Percentiles rank a stretch among this genome's conserved stretches.
These are phyloP conservation scores for Parapsyche elsis DNA, from an alignment of 1,140 invertebrate species.

Conservation along the genomic window DNA sequence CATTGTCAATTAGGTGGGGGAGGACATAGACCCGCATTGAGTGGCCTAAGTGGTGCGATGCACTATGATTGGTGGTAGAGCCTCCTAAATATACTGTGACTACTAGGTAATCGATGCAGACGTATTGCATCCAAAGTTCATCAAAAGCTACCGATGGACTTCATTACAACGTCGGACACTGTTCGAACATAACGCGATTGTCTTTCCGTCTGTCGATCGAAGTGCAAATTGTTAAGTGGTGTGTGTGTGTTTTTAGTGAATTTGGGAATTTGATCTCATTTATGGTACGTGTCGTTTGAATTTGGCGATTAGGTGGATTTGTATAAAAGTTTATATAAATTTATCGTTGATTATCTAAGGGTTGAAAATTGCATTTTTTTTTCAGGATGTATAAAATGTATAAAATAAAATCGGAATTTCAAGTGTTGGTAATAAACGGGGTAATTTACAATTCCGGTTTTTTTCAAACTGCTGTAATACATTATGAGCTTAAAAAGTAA, in stretches of 20 bases:
- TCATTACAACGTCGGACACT: conserved; percentile 7
- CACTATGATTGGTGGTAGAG: neutral
- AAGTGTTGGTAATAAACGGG: conserved; percentile 41
- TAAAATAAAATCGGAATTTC: conserved; percentile 41
- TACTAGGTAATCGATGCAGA: conserved; percentile 43
- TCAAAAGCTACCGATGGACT: conserved; percentile 42
- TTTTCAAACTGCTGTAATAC: conserved; percentile 37
- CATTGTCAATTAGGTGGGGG: conserved; percentile 40
- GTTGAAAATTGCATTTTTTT: neutral
- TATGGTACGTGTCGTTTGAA: no score
- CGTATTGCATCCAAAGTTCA: conserved; percentile 42
- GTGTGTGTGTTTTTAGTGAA: no score
- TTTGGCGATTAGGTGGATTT: no score
- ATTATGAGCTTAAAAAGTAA: conserved; percentile 46
- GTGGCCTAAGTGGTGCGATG: conserved; percentile 26
- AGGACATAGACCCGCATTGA: neutral
- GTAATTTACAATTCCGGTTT: conserved; percentile 46
- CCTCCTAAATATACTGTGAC: conserved; percentile 19
- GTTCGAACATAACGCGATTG: neutral
- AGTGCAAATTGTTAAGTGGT: no score
- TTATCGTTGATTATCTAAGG: no score
- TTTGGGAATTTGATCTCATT: no score
- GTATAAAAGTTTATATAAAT: no score
- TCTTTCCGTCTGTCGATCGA: no score
- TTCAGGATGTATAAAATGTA: neutral